Conservation (phyloP, 2,113 vertebrate species). For the Erythrolamprus reginae region DNA sequence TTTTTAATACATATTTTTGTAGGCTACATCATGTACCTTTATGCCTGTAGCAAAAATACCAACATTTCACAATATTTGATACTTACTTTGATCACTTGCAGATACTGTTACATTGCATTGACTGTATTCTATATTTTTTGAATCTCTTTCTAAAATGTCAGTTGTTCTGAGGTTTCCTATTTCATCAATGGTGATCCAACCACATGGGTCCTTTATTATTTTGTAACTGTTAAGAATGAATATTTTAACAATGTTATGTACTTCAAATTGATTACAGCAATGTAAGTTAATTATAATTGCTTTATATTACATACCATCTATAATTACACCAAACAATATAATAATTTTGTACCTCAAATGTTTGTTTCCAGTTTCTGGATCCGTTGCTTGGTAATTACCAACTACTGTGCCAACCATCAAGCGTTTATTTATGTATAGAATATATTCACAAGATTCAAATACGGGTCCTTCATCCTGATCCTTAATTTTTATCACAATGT, state of each 20-base stretch:
- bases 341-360: constrained; percentile 73
- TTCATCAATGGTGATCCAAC: constrained; percentile 76
- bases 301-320: neutral
- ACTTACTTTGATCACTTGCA: constrained; percentile 71
- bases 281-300: accelerated
- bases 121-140: constrained; percentile 67
- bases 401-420: constrained; percentile 64
- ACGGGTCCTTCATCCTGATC: constrained; percentile 80
- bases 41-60: neutral
- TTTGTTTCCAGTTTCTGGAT: constrained; percentile 77
- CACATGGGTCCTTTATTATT: constrained; percentile 70
- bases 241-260: neutral
- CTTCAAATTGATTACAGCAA: neutral
- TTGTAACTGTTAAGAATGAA: constrained; percentile 73
- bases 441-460: constrained; percentile 68
- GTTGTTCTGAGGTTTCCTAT: constrained; percentile 75
- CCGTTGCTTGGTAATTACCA: constrained; percentile 71
- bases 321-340: neutral
- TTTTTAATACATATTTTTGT: neutral
- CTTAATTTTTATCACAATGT: constrained; percentile 68
- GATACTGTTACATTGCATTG: constrained; percentile 70
- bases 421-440: constrained; percentile 72
- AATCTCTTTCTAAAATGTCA: constrained; percentile 80
- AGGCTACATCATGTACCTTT: neutral
- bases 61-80: constrained; percentile 4